Evolutionary conservation across 1,140 invertebrate species (phyloP).

Genomic region (Anastrepha obliqua): DNA sequence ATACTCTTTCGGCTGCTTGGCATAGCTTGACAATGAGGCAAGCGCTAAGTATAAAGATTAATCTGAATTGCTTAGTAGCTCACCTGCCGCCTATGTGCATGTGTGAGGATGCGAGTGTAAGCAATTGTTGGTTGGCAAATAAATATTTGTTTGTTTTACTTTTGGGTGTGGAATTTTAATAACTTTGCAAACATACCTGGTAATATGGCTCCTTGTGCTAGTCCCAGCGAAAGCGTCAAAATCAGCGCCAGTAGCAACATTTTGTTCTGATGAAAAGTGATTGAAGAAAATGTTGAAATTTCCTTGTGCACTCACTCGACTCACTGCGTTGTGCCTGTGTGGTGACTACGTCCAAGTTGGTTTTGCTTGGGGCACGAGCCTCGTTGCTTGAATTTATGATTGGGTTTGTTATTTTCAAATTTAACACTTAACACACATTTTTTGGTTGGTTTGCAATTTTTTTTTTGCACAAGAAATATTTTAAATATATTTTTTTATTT

Average conservation of each 20-base stretch:
- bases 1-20: neutral
- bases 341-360: no score
- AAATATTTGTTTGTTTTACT: neutral
- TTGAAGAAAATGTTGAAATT: neutral
- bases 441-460: neutral
- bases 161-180: neutral
- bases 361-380: no score
- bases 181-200: conserved; percentile 30
- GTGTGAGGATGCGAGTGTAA: neutral
- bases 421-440: neutral
- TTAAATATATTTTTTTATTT: no score
- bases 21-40: conserved; percentile 43
- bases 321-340: no score
- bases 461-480: neutral
- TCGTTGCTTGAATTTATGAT: neutral
- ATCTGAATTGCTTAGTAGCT: neutral
- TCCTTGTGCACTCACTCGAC: neutral
- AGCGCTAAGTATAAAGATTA: conserved; percentile 47
- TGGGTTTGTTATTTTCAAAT: neutral
- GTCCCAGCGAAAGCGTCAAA: conserved; percentile 4
- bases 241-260: neutral
- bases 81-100: neutral
- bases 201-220: conserved; percentile 16
- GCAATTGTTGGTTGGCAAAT: neutral
- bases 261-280: neutral